Percentiles rank a stretch among this genome's conserved stretches.
phyloP scores from a whole-genome alignment of 2,888 invertebrate species.

The Epistrophe grossulariae region DNA sequence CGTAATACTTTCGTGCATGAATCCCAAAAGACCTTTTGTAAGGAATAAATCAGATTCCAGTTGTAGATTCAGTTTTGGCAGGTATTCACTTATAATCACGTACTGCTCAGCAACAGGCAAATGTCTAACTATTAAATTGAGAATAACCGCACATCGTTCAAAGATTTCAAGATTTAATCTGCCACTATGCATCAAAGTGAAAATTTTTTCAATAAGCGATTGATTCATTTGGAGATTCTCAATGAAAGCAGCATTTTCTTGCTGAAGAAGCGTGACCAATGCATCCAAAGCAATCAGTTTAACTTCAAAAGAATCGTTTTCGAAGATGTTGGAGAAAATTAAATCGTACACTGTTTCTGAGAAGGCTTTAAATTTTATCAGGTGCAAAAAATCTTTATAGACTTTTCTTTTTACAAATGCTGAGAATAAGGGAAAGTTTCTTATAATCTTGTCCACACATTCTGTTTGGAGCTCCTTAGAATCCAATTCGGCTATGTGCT shows the following conservation, averaged over 20 bases:
- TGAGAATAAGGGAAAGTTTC: constrained; percentile 79
- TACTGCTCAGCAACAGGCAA: constrained; percentile 84
- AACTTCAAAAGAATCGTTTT: constrained; percentile 75
- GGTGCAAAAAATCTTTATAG: constrained; percentile 79
- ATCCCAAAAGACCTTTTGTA: constrained; percentile 82
- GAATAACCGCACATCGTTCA: constrained; percentile 83
- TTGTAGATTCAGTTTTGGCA: constrained; percentile 80
- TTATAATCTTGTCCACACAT: constrained; percentile 79
- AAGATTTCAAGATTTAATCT: constrained; percentile 78
- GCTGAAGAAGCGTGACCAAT: constrained; percentile 78
- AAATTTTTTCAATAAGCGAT: constrained; percentile 83
- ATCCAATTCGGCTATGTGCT: constrained; percentile 80
- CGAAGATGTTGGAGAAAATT: constrained; percentile 79
- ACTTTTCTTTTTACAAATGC: constrained; percentile 80
- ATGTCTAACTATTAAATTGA: constrained; percentile 84
- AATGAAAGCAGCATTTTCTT: constrained; percentile 80
- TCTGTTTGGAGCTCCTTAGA: constrained; percentile 81
- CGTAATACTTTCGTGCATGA: constrained; percentile 80
- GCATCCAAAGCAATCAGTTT: constrained; percentile 80
- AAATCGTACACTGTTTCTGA: constrained; percentile 79
- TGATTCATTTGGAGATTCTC: constrained; percentile 83
- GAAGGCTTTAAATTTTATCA: constrained; percentile 81
- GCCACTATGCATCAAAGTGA: constrained; percentile 79
- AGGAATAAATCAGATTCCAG: constrained; percentile 80
- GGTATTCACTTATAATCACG: constrained; percentile 83